phyloP scores from a whole-genome alignment of 2,888 invertebrate species.

The Erpobdella octoculata region DNA sequence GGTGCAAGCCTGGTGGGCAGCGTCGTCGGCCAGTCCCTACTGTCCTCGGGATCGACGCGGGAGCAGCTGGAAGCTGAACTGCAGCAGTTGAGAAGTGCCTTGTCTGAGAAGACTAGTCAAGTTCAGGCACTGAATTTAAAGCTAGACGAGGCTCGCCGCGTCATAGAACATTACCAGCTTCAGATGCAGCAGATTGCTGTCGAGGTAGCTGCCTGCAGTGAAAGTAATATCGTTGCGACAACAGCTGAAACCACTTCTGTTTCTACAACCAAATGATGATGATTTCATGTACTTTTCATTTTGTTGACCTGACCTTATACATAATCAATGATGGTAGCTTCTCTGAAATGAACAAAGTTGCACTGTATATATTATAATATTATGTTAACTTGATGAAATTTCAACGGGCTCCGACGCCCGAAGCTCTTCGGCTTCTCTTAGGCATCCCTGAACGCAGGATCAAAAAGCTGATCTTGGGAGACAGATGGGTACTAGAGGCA shows the following conservation, averaged over 20 bases:
- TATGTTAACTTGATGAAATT: too few species aligned
- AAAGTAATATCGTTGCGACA: conserved; percentile 11
- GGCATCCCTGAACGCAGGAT: too few species aligned
- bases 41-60: not conserved
- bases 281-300: too few species aligned
- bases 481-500: conserved; percentile 12
- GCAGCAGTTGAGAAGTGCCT: conserved; percentile 36
- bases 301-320: too few species aligned
- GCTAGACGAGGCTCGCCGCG: conserved; percentile 37
- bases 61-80: conserved; percentile 37
- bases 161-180: conserved; percentile 37
- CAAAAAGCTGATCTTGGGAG: not conserved
- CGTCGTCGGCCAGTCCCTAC: conserved; percentile 1
- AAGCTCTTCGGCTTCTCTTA: not conserved
- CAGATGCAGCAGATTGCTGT: conserved; percentile 21
- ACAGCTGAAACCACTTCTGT: not conserved
- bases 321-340: conserved; percentile 10
- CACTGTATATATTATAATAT: too few species aligned
- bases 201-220: conserved; percentile 4
- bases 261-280: not conserved
- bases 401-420: not conserved
- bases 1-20: not conserved
- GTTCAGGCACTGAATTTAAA: conserved; percentile 36
- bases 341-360: too few species aligned
- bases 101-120: conserved; percentile 39